phyloP scores from a whole-genome alignment of 30 jellyfish, hydroid and myxozoan species.

The Chrysaora quinquecirrha region DNA sequence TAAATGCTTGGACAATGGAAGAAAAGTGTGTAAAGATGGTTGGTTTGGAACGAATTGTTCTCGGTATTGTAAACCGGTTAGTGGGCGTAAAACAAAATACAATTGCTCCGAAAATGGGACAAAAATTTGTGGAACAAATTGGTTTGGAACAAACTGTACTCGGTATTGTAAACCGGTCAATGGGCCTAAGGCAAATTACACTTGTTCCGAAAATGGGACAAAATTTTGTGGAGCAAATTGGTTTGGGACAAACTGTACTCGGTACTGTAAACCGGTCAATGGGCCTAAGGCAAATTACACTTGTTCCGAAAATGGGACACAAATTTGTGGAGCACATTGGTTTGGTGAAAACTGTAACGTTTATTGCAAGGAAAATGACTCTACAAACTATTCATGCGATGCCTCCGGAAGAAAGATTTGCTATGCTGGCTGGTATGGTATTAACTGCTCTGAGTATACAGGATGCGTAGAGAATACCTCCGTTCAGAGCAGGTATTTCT shows the following conservation, averaged over 20 bases:
- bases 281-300: neutral
- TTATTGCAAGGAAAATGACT: neutral
- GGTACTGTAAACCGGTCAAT: neutral
- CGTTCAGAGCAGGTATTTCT: neutral
- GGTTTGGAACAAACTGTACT: neutral
- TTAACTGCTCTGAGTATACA: neutral
- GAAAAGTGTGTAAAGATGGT: conserved; percentile 16
- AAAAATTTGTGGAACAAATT: neutral
- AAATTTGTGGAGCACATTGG: neutral
- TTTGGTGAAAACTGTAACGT: neutral
- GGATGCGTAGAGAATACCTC: neutral
- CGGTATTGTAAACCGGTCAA: neutral
- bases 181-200: neutral
- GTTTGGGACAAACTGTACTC: neutral
- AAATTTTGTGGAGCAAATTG: neutral
- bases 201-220: neutral
- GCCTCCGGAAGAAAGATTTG: neutral
- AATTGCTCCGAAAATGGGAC: neutral
- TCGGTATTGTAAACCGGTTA: conserved; percentile 19
- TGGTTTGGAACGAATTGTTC: conserved; percentile 51
- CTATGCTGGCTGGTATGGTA: conserved; percentile 21
- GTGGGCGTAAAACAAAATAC: neutral
- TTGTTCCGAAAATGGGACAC: neutral
- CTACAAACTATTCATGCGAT: neutral
- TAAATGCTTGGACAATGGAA: conserved; percentile 15